Evolutionary conservation across 2,113 vertebrate genomes (phyloP).

Genomic region (Cyanistes caeruleus): DNA sequence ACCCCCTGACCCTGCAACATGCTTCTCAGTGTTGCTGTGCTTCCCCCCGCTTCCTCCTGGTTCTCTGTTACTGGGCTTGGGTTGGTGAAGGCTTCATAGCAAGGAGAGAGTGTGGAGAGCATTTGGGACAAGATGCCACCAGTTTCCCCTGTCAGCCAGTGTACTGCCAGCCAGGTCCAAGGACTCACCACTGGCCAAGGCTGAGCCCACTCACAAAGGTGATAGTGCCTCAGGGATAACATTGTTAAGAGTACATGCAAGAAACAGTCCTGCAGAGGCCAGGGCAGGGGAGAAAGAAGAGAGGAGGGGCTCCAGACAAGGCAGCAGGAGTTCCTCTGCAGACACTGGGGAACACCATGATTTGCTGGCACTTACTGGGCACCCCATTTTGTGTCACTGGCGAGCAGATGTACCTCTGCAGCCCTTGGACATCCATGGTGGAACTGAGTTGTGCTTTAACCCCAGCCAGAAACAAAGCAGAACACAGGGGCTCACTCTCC

Average conservation of each 20-base stretch:
- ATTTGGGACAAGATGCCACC: neutral
- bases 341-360: neutral
- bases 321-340: neutral
- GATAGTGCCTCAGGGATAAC: neutral
- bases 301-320: neutral
- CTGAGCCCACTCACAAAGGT: neutral
- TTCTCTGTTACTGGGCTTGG: neutral
- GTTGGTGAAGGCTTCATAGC: neutral
- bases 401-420: accelerated
- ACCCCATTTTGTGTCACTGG: neutral
- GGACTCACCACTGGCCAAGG: accelerated
- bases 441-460: neutral
- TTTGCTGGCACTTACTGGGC: neutral
- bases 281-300: neutral
- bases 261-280: neutral
- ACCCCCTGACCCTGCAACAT: neutral
- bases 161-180: neutral
- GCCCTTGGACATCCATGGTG: accelerated
- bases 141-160: accelerated
- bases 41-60: neutral
- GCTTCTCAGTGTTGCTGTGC: neutral
- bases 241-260: neutral
- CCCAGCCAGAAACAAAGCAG: neutral
- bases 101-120: neutral
- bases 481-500: accelerated